These are phyloP conservation scores for Xenopus petersii DNA, from an alignment of 2,797 vertebrate genomes.

Conservation along the genomic window DNA sequence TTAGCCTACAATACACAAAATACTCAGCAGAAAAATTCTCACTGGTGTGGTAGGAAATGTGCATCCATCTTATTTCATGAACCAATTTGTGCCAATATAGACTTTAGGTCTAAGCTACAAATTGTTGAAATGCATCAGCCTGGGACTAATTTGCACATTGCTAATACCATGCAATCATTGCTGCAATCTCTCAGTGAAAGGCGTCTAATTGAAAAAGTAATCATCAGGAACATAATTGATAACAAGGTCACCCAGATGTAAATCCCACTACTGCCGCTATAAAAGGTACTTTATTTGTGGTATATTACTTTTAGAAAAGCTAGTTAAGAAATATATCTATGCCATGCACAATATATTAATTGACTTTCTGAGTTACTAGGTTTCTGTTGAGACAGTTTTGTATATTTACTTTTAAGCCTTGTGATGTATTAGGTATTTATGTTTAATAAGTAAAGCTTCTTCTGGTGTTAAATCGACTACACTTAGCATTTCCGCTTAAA, in stretches of 20 bases:
- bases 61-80: background rate
- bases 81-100: background rate
- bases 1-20: too few species aligned
- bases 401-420: background rate
- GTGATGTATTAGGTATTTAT: background rate
- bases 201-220: slow-evolving; percentile 1
- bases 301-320: background rate
- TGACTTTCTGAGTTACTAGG: background rate
- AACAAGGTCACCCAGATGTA: background rate
- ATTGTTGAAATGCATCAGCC: background rate
- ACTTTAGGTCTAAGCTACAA: background rate
- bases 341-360: background rate
- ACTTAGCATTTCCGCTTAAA: background rate
- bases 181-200: slow-evolving; percentile 7
- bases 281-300: background rate
- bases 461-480: background rate
- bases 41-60: background rate
- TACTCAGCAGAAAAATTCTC: background rate
- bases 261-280: background rate
- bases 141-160: background rate
- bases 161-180: slow-evolving; percentile 12
- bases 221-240: slow-evolving; percentile 2
- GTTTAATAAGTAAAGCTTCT: background rate
- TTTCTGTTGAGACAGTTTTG: too few species aligned
- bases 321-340: background rate